Evolutionary conservation across 1,140 invertebrate species (phyloP), one percentile per base, ranked within the genome.

Genomic region (Drosophila triauraria): DNA sequence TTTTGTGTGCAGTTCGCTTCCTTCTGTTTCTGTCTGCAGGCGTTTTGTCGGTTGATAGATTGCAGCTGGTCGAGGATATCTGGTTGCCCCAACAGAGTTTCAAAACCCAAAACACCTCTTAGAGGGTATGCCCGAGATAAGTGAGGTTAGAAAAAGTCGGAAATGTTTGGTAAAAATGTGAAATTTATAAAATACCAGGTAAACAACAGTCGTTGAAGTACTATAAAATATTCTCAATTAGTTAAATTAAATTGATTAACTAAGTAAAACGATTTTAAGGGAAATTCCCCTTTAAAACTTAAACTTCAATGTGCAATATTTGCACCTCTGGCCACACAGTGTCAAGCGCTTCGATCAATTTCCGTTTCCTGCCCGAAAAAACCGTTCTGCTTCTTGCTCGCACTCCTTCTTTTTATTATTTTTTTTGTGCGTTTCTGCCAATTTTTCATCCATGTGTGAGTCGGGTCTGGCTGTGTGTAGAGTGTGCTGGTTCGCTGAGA

Each of bases 1-100:
- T 50, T 71, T 67, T 82, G 64, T 47, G 50, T 78, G 75, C 54
- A 75, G 68, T 60, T 63, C 69, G 65, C 77, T 83, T 80, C 84
- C 80, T 90, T 88, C 64, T 83, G 80, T 79, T 83, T 78, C 72
- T 83, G 80, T 75, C 84, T 83, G 84, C 80, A 81, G 84, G 84
- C 84, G 84, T 75, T 88, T 88, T 88, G 78, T 77, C 77, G 61
- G 65, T 85, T 88, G 84, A 88, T 88, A 88, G 84, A 88, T 88
- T 81, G 84, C 84, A 88, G 85, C 78, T 88, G 84, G 76, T 79
- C 76, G 75, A 68, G 74, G 72, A 76, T 77, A 68, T 77, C 75
- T 77, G 74, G 56, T 77, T 68, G 75, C 74, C 75, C 62, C 75
- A 77, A 74, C 57, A 42, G 20, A n/a, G 47, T 62, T 54, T 61